Conservation (phyloP, 2,888 invertebrate species). For the Dendrolimus houi region DNA sequence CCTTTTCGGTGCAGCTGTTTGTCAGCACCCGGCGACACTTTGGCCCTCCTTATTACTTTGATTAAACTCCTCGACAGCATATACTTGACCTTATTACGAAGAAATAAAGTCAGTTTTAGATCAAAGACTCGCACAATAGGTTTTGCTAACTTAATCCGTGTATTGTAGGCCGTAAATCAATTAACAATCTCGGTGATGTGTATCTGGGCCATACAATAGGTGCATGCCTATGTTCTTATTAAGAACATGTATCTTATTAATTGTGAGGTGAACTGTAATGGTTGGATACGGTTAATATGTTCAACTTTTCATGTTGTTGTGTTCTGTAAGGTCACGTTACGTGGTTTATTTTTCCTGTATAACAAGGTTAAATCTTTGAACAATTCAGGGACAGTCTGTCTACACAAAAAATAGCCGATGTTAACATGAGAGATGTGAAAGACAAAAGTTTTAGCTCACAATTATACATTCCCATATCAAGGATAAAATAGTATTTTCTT, state of each 20-base stretch:
- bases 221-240: background rate
- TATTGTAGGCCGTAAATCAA: conserved; percentile 30
- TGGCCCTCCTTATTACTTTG: conserved; percentile 25
- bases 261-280: too few species aligned
- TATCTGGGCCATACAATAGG: background rate
- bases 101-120: conserved; percentile 4
- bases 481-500: too few species aligned
- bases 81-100: conserved; percentile 14
- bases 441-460: too few species aligned
- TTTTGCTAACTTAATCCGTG: conserved; percentile 23
- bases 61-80: conserved; percentile 18
- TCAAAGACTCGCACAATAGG: conserved; percentile 15
- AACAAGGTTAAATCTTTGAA: too few species aligned
- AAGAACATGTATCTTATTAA: background rate
- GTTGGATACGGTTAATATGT: too few species aligned
- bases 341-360: too few species aligned
- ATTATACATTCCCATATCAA: too few species aligned
- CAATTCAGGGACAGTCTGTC: too few species aligned
- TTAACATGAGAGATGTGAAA: too few species aligned
- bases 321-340: too few species aligned
- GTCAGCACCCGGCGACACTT: conserved; percentile 25
- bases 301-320: too few species aligned
- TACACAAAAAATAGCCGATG: too few species aligned
- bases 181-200: conserved; percentile 25
- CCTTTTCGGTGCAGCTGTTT: conserved; percentile 27